A percentile compares a stretch with the other conserved stretches of the same genome.
These are phyloP conservation scores for Acropora yongei DNA, from an alignment of 64 coral and sea anemone species.

Conservation along the genomic window DNA sequence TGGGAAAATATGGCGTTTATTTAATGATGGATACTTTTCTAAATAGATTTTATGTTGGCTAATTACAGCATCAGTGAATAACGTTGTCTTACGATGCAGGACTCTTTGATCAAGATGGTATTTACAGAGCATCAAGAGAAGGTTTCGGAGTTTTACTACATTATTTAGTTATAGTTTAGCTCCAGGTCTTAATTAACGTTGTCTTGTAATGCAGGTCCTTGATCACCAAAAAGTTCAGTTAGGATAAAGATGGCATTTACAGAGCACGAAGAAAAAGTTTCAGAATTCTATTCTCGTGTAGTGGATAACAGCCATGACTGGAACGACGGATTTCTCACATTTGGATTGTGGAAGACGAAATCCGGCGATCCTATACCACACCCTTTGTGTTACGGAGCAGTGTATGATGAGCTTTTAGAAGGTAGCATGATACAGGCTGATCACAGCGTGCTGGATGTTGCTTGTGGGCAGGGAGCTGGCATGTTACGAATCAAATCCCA, in stretches of 20 bases:
- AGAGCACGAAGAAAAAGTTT: too few species aligned
- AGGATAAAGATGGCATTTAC: background rate
- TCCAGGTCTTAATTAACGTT: background rate
- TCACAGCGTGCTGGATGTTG: too few species aligned
- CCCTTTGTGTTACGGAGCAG: too few species aligned
- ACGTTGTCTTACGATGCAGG: background rate
- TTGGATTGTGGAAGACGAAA: too few species aligned
- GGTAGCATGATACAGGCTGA: too few species aligned
- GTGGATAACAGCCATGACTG: too few species aligned
- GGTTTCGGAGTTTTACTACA: constrained; percentile 66
- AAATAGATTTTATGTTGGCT: background rate
- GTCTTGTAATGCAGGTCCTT: background rate
- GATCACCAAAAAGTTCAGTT: background rate
- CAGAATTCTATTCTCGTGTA: too few species aligned
- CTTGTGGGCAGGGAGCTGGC: too few species aligned
- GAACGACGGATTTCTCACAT: too few species aligned
- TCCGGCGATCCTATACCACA: too few species aligned
- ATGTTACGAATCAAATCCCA: too few species aligned
- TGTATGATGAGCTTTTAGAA: too few species aligned
- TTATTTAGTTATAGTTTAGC: constrained; percentile 12
- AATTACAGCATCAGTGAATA: constrained; percentile 5
- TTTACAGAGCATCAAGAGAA: constrained; percentile 59
- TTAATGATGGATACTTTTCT: background rate
- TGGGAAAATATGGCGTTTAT: background rate
- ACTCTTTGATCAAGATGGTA: constrained; percentile 26